Conservation (phyloP, 1,140 invertebrate genomes). For the Glossosoma conforme region DNA sequence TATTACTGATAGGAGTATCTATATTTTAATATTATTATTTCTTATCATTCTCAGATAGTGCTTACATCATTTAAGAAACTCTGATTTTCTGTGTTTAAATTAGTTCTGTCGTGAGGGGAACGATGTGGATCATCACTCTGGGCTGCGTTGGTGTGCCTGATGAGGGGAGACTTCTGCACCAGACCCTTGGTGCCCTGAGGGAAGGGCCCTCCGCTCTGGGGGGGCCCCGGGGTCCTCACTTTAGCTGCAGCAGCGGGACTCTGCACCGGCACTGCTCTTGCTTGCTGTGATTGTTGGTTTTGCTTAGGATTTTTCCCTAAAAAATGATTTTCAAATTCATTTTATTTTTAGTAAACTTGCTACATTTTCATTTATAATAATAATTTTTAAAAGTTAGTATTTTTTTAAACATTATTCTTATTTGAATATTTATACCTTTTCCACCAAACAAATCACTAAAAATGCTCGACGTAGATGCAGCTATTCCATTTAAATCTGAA, state of each 20-base stretch:
- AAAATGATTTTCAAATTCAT: conserved; percentile 1
- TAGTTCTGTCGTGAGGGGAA: conserved; percentile 62
- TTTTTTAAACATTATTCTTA: neutral
- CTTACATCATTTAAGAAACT: conserved; percentile 78
- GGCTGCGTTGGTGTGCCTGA: conserved; percentile 71
- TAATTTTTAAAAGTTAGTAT: too few relatives aligned
- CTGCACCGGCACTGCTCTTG: conserved; percentile 34
- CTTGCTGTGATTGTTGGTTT: conserved; percentile 28
- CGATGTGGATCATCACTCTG: conserved; percentile 61
- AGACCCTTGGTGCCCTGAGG: conserved; percentile 73
- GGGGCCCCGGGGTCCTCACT: conserved; percentile 50
- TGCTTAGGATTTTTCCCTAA: conserved; percentile 29
- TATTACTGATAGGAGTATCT: neutral
- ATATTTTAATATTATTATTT: neutral
- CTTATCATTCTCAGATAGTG: conserved; percentile 20
- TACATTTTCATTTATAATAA: too few relatives aligned
- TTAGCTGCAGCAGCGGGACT: conserved; percentile 41
- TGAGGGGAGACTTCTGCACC: conserved; percentile 85
- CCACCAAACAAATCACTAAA: conserved; percentile 85
- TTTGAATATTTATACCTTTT: conserved; percentile 46
- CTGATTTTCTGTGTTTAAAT: conserved; percentile 81
- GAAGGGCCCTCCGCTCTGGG: conserved; percentile 68
- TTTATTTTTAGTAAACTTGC: too few relatives aligned
- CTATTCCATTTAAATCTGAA: conserved; percentile 83
- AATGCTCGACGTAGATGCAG: conserved; percentile 84